These are phyloP conservation scores for Dermatemys mawii DNA, from an alignment of 2,113 vertebrate genomes.

Conservation along the genomic window DNA sequence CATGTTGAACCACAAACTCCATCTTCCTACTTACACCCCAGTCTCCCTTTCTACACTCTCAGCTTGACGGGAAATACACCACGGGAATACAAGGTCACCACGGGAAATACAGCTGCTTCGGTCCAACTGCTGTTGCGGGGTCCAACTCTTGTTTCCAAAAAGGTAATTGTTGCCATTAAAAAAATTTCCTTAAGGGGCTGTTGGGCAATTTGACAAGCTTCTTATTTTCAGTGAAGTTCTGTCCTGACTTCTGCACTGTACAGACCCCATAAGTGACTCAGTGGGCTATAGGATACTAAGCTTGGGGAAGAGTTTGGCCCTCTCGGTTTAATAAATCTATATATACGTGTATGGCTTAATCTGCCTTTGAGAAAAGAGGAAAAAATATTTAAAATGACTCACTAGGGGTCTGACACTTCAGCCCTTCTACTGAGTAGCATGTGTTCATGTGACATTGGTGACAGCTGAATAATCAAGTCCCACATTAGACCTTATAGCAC, in stretches of 20 bases:
- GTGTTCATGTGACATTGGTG: background rate
- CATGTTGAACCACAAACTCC: constrained; percentile 38
- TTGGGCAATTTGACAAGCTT: constrained; percentile 25
- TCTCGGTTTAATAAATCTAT: background rate
- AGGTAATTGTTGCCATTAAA: constrained; percentile 67
- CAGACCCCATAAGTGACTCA: background rate
- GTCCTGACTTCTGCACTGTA: background rate
- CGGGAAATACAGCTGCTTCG: constrained; percentile 14
- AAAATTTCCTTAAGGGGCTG: background rate
- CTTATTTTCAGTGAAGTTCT: background rate
- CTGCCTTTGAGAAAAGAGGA: background rate
- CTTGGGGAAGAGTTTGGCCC: background rate
- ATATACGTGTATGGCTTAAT: background rate
- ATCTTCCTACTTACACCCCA: constrained; percentile 8
- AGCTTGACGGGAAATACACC: background rate
- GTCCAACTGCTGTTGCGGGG: constrained; percentile 51
- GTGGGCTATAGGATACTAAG: background rate
- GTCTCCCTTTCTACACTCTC: background rate
- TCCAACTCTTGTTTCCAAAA: constrained; percentile 25
- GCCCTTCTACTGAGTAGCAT: background rate
- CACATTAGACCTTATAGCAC: background rate
- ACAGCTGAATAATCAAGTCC: background rate
- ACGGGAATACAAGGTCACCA: constrained; percentile 25
- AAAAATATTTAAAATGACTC: background rate
- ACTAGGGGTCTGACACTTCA: background rate